phyloP scores from a whole-genome alignment of 2,888 invertebrate species.

The Selenia dentaria region DNA sequence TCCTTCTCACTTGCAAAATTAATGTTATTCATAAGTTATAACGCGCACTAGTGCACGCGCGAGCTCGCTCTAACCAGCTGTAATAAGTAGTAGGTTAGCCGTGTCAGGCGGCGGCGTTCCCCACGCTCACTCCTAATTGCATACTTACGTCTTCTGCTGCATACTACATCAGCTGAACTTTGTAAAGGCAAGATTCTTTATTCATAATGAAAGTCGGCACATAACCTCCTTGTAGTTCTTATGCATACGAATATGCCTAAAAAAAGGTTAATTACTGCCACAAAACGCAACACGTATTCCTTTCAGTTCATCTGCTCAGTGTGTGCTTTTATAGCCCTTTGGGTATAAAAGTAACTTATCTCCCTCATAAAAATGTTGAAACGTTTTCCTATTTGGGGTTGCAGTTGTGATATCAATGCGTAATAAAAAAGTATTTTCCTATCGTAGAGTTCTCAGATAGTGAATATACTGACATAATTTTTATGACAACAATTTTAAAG shows the following conservation, averaged over 20 bases:
- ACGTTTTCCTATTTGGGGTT: slow-evolving; percentile 22
- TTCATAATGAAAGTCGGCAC: slow-evolving; percentile 26
- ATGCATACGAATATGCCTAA: slow-evolving; percentile 19
- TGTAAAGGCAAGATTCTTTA: slow-evolving; percentile 24
- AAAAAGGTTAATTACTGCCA: slow-evolving; percentile 19
- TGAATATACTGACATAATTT: background rate
- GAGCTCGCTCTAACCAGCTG: slow-evolving; percentile 27
- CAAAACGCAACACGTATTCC: slow-evolving; percentile 33
- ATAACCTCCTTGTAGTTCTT: slow-evolving; percentile 26
- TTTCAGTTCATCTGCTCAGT: slow-evolving; percentile 32
- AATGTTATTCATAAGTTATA: slow-evolving; percentile 37
- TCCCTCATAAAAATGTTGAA: slow-evolving; percentile 28
- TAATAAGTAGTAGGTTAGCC: slow-evolving; percentile 26
- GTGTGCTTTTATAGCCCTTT: slow-evolving; percentile 23
- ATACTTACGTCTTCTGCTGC: slow-evolving; percentile 33
- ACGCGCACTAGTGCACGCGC: slow-evolving; percentile 23
- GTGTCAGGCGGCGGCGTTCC: slow-evolving; percentile 9
- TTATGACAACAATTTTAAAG: background rate
- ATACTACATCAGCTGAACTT: slow-evolving; percentile 28
- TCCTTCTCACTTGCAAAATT: slow-evolving; percentile 28
- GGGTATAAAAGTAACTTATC: slow-evolving; percentile 33
- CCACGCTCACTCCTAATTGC: slow-evolving; percentile 30
- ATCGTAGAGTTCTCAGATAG: slow-evolving; percentile 1
- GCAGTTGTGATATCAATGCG: slow-evolving; percentile 18
- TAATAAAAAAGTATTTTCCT: slow-evolving; percentile 15